These are phyloP conservation scores for Heliconius hortense DNA, from an alignment of 2,888 invertebrate species.

Conservation along the genomic window DNA sequence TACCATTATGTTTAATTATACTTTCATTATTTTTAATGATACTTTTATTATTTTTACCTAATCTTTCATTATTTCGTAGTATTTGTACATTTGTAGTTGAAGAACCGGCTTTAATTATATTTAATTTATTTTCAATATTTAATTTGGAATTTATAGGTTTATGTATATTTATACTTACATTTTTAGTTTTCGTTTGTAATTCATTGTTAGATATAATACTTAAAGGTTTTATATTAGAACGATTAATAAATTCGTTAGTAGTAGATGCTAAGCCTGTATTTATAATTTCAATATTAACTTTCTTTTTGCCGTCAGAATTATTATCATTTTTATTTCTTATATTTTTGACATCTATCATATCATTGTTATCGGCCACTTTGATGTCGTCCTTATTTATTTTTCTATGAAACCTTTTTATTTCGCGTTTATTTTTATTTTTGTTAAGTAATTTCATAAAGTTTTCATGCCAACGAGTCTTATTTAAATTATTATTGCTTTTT, in stretches of 20 bases:
- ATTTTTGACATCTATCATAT: conserved; percentile 40
- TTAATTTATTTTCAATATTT: conserved; percentile 29
- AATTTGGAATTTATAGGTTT: background rate
- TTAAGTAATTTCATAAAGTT: conserved; percentile 26
- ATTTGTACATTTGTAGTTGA: conserved; percentile 42
- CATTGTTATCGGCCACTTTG: conserved; percentile 52
- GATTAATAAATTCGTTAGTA: conserved; percentile 79
- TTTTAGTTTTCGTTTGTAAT: conserved; percentile 16
- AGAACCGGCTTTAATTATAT: conserved; percentile 39
- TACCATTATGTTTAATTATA: background rate
- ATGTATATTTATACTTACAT: conserved; percentile 21
- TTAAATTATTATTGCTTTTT: conserved; percentile 35
- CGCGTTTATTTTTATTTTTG: conserved; percentile 29
- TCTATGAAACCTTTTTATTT: conserved; percentile 53
- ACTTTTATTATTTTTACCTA: background rate
- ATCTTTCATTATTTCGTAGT: conserved; percentile 11
- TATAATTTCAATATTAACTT: conserved; percentile 75
- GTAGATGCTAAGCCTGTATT: conserved; percentile 84
- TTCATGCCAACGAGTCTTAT: background rate
- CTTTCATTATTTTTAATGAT: conserved; percentile 1
- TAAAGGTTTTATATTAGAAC: conserved; percentile 44
- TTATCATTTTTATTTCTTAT: conserved; percentile 12
- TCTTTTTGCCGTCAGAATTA: conserved; percentile 47
- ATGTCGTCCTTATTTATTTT: conserved; percentile 71
- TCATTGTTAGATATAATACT: conserved; percentile 15